Evolutionary conservation across 1,140 invertebrate genomes (phyloP), one percentile per base, ranked within the genome.

Genomic region (Gerris buenoi): DNA sequence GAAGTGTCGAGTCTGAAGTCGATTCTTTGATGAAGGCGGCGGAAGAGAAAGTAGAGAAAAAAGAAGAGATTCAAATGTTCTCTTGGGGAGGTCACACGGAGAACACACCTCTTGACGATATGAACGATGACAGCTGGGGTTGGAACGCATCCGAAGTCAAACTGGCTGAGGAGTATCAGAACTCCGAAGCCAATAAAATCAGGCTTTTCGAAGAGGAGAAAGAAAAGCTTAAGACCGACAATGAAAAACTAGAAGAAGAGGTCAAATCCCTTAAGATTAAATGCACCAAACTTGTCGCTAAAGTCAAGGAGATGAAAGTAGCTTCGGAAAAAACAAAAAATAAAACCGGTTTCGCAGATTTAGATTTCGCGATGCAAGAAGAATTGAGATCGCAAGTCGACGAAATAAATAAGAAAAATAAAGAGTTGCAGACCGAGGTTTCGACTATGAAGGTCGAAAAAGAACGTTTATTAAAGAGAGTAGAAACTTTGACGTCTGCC

Each of bases 321-420:
- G 71, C 83, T 68, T 83, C 82, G 68, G 78, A 79, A 1, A 72
- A 73, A 10, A 81, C 81, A 70, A 78, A 79, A 61, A 72, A 80
- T 56, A 65, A 62, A 15, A 78, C 77, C 29, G 80, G 80, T 66
- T 81, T 84, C 60, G 83, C 83, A 46, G 83, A 87, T 74, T 77
- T 90, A 59, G 86, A 89, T 72, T 81, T 83, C 64, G 82, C 88
- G 1, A 88, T 90, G 63, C 84, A 88, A 74, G 87, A 88, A 68
- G 89, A 91, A 74, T 72, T 90, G 0, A 85, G 84, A 71, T 76
- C 76, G 13, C 88, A 89, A 77, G 78, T 90, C 18, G 74, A 79
- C 60, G 75, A 77, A 29, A 76, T 90, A 58, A 87, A 89, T 70
- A 83, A 84, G 69, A 81, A 81, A 70, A 72, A 88, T 46, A 78